Evolutionary conservation across 2,888 invertebrate genomes (phyloP), one percentile per base, ranked within the genome.

Genomic region (Dryobotodes eremita): DNA sequence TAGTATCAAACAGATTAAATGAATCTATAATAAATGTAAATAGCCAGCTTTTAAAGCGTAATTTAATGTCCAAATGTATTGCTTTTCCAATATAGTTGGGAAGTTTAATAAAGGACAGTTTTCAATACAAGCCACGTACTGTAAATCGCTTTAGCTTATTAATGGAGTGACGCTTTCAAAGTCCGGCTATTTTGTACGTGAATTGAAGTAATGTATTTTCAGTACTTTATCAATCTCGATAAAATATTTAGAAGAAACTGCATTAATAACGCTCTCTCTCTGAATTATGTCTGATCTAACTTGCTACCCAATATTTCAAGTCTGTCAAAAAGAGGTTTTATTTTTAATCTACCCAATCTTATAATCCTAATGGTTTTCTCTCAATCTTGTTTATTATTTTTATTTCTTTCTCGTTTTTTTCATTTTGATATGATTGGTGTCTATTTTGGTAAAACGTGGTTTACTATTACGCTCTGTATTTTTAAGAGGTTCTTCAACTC

Each of bases 301-400:
- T 77, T n/a, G 1, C 48, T 74, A 20, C 26, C 15, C 46, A 82
- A 78, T 82, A 77, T 80, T 68, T 80, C 82, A 77, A 71, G 61
- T 64, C 76, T 75, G 77, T 73, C 85, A 75, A 77, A 77, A 75
- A 31, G 75, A 66, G 26, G 46, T 77, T 65, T 85, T 78, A 79
- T 79, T 76, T 79, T 15, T 75, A 66, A 76, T 87, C 70, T 31
- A 77, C 3, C 42, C n/a, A 68, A 77, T 87, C 71, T 80, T 77
- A 68, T 85, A 77, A 87, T 85, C 83, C 65, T 79, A 87, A 86
- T 80, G 70, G 71, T 53, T 79, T 81, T 75, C 69, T 48, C 23
- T 42, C 61, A 74, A 79, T 82, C 61, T 53, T 75, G 70, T 79
- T 80, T 79, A 77, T 75, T 74, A 73, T 79, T 73, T 71, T 73